phyloP scores from a whole-genome alignment of 2,797 vertebrate genomes.

The Falco biarmicus region DNA sequence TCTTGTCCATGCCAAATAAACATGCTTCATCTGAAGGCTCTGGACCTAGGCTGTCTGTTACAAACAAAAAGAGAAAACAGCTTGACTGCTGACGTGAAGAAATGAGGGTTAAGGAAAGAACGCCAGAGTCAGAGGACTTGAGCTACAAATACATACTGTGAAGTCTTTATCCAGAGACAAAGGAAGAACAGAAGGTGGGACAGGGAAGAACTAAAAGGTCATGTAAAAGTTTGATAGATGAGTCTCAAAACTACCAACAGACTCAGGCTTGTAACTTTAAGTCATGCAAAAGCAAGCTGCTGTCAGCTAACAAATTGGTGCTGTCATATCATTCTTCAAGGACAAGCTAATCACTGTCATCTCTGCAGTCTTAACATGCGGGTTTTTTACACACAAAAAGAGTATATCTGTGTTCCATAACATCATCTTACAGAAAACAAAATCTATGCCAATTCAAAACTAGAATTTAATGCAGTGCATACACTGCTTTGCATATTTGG shows the following conservation, averaged over 20 bases:
- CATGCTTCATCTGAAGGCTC: not conserved
- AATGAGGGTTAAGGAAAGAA: not conserved
- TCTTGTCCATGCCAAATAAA: not conserved
- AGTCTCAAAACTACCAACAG: not conserved
- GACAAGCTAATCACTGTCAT: not conserved
- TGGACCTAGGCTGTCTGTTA: not conserved
- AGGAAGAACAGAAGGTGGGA: too few species aligned
- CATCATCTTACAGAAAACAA: not conserved
- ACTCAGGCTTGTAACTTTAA: fast-evolving
- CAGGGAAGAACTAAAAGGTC: not conserved
- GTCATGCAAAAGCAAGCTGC: not conserved
- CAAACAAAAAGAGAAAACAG: not conserved
- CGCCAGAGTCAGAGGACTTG: too few species aligned
- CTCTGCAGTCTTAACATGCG: not conserved
- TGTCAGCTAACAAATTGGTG: not conserved
- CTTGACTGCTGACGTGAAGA: not conserved
- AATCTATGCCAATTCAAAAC: not conserved
- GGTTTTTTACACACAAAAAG: not conserved
- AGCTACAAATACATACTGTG: not conserved
- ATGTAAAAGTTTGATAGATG: not conserved
- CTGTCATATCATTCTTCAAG: not conserved
- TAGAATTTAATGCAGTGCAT: not conserved
- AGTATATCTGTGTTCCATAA: fast-evolving
- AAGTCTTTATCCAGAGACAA: not conserved
- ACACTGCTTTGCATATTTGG: not conserved